Evolutionary conservation across 2,797 vertebrate genomes (phyloP).

Genomic region (Otolemur crassicaudatus): DNA sequence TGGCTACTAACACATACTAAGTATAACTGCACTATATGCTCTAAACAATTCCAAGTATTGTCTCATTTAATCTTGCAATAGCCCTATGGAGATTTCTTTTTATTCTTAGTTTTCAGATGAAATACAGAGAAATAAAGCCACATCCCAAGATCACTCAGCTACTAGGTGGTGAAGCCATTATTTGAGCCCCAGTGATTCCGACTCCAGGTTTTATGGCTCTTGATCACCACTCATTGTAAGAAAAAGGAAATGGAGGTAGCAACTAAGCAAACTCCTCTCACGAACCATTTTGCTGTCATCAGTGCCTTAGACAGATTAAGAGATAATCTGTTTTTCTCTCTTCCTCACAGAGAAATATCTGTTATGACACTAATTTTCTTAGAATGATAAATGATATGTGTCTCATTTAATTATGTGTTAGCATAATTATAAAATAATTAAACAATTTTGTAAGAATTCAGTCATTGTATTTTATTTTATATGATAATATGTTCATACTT

Average conservation of each 20-base stretch:
- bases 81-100: background rate
- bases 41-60: slow-evolving; percentile 27
- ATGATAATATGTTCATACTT: too few species aligned
- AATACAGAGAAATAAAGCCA: slow-evolving; percentile 14
- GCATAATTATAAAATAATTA: too few species aligned
- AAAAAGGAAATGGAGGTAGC: background rate
- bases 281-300: background rate
- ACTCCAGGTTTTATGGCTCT: background rate
- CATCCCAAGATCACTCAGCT: background rate
- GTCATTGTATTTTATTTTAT: too few species aligned
- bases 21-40: background rate
- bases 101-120: background rate
- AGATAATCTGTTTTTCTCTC: too few species aligned
- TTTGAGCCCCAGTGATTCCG: background rate
- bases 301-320: too few species aligned
- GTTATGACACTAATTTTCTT: too few species aligned
- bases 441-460: too few species aligned
- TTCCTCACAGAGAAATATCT: too few species aligned
- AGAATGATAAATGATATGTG: too few species aligned
- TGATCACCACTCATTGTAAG: background rate
- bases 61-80: background rate
- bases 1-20: background rate
- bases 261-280: background rate
- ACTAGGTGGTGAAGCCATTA: background rate
- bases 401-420: too few species aligned